Percentiles rank a stretch among this genome's conserved stretches.
These are phyloP conservation scores for Caenorhabditis parvicauda DNA, from an alignment of 2,888 invertebrate species.

Conservation along the genomic window DNA sequence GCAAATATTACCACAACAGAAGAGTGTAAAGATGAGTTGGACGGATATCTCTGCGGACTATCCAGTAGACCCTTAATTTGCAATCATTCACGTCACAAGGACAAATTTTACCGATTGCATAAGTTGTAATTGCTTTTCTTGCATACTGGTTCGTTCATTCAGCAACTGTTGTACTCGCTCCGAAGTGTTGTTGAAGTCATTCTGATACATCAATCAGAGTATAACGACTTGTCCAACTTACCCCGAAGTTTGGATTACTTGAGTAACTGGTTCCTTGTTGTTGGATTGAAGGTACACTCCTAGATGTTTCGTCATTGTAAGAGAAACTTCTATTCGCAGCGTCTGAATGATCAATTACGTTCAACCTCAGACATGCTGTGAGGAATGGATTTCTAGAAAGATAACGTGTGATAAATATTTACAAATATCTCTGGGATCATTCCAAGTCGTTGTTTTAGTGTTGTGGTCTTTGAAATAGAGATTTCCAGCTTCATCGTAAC, in stretches of 20 bases:
- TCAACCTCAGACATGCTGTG: background rate
- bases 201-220: too few species aligned
- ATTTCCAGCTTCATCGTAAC: constrained; percentile 29
- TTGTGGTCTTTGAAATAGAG: constrained; percentile 38
- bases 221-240: too few species aligned
- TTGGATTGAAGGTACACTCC: background rate
- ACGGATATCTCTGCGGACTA: constrained; percentile 20
- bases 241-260: too few species aligned
- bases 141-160: constrained; percentile 34
- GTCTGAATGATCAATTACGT: too few species aligned
- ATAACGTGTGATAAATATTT: background rate
- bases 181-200: constrained; percentile 15
- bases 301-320: background rate
- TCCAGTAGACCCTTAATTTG: constrained; percentile 16
- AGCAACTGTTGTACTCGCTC: constrained; percentile 33
- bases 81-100: background rate
- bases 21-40: too few species aligned
- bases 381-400: background rate
- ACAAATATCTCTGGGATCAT: constrained; percentile 29
- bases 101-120: constrained; percentile 25
- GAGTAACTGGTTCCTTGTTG: background rate
- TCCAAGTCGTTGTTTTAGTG: constrained; percentile 36
- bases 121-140: constrained; percentile 36
- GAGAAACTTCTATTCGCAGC: too few species aligned
- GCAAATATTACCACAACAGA: background rate